Evolutionary conservation across 2,888 invertebrate species (phyloP), one percentile per base, ranked within the genome.

Genomic region (Drosophila rellima): DNA sequence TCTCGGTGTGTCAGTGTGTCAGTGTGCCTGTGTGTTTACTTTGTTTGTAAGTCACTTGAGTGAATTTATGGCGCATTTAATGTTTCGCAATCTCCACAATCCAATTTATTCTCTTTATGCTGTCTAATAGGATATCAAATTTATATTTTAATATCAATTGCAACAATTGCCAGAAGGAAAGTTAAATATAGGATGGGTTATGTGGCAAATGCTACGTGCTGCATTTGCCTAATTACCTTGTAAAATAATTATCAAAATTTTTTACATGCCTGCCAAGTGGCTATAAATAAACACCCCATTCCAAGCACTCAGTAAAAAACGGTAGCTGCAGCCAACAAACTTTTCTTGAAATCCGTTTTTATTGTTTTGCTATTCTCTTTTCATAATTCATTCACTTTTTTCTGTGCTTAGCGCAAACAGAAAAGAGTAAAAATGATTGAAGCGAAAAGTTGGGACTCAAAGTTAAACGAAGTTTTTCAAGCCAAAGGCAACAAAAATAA

Each of bases 401-500:
- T 54, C 40, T 39, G 20, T 33, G 42, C 20, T 35, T 17, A 26
- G 29, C 31, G 44, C 44, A 29, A 51, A 48, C 59, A 55, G 48
- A 60, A 67, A 54, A 54, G 44, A 54, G 63, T 57, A 63, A 66
- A 70, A 72, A 77, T 81, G 81, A 83, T 70, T 69, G 71, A 74
- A 70, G 70, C 69, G 35, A 69, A 81, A 86, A 86, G 70, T 77
- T 77, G 56, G 4, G 48, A 40, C 67, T 40, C 50, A 63, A 79
- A 82, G 76, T 79, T 83, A 47, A 67, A 61, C 54, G 55, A 81
- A 81, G 79, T 83, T 83, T 72, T 51, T 63, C 4, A 64, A 29
- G 54, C 48, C 44, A 61, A 37, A 39, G 23, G 29, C 45, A 33
- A 48, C 1, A 33, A 48, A 61, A 52, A 40, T n/a, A 18, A 55